These are phyloP conservation scores for Saccostrea cuccullata DNA, from an alignment of 1,140 invertebrate species.

Conservation along the genomic window DNA sequence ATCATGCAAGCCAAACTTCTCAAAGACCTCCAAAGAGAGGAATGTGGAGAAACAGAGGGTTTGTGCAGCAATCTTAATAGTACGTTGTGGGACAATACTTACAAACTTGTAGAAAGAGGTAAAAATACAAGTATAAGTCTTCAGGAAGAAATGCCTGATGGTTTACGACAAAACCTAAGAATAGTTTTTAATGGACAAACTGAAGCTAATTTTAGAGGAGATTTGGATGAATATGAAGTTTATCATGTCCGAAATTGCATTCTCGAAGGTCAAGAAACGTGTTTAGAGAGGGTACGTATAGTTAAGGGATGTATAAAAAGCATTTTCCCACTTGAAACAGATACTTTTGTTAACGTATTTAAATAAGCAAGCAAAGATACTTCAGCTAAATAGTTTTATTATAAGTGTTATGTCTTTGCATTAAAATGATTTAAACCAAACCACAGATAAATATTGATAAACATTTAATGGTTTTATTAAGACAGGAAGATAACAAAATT, in stretches of 20 bases:
- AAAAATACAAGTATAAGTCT: neutral
- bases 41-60: too few relatives aligned
- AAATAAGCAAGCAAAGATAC: too few relatives aligned
- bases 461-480: too few relatives aligned
- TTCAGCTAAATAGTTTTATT: too few relatives aligned
- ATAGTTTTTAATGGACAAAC: neutral
- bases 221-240: slow-evolving; percentile 40
- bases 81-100: neutral
- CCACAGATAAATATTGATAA: too few relatives aligned
- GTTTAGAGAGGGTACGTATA: slow-evolving; percentile 36
- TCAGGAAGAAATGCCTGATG: neutral
- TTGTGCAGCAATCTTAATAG: neutral
- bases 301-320: too few relatives aligned
- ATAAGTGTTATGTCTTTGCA: too few relatives aligned
- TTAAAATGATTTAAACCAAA: too few relatives aligned
- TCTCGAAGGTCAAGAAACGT: neutral
- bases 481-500: too few relatives aligned
- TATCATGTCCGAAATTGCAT: slow-evolving; percentile 40
- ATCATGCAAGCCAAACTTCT: neutral
- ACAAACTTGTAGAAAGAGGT: neutral
- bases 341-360: too few relatives aligned
- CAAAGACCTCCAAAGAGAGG: neutral
- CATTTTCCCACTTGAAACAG: too few relatives aligned
- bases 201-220: slow-evolving; percentile 1
- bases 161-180: neutral